Base-by-base conservation (phyloP, 92 coral and sea anemone species). In the Heliopora coerulea region DNA sequence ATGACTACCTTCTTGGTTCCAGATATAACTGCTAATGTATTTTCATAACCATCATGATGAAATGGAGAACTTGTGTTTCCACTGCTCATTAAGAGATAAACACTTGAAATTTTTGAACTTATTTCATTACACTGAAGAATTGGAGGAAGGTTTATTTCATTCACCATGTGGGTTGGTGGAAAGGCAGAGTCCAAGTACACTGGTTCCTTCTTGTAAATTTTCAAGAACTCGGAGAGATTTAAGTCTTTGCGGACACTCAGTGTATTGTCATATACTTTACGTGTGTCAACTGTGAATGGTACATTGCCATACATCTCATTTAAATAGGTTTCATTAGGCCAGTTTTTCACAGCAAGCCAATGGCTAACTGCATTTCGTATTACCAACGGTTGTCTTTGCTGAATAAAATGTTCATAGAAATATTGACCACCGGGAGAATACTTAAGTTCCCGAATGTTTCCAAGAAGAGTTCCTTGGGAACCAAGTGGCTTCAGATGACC, bases 1-100 rank as follows among this genome's bases (percentile, higher is more conserved):
- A 95, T 61, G 28, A 81, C 72, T 19, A 95, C 64, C 17, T 83
- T 87, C 73, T 95, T 95, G 40, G 86, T 79, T 18, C 99, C 99
- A 8, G 99, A 90, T 59, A 95, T 44, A 10, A 88, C 57, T 0
- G 95, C 74, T 17, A 95, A 54, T 25, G 90, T 56, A 59, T 95
- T 95, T 48, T 90, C 99, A 72, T 85, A 95, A 7, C 99, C 99
- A 78, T 95, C 99, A 23, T 95, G 99, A 61, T 95, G 99, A 10
- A 90, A 78, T 23, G 99, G 88, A 11, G 98, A 93, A 26, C 83
- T 90, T 0, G 98, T 85, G 42, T 81, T 69, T 9, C 98, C 98
- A 57, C 89, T 85, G 41, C 83, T 93, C 75, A 93, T 73, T 23
- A 93, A 77, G 33, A 93, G 59, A 49, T 83, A 82, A 29, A 90